Conservation (phyloP, 2,888 invertebrate genomes). For the Bhutanitis thaidina region DNA sequence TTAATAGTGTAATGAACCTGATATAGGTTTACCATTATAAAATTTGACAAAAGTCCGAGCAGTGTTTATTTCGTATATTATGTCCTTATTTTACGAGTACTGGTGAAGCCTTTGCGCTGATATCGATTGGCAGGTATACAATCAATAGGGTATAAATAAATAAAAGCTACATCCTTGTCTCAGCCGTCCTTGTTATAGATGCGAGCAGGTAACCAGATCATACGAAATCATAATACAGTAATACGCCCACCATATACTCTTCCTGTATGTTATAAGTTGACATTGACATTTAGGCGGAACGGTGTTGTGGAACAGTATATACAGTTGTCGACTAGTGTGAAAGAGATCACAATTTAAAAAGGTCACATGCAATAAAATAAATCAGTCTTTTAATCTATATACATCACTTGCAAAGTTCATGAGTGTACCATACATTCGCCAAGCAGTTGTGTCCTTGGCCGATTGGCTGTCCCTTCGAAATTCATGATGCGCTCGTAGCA, state of each 20-base stretch:
- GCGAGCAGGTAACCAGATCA: conserved; percentile 35
- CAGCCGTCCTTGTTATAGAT: conserved; percentile 52
- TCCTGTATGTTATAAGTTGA: conserved; percentile 56
- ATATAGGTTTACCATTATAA: no score
- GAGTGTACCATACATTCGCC: conserved; percentile 45
- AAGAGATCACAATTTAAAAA: conserved; percentile 34
- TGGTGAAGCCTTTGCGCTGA: conserved; percentile 11
- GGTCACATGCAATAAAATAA: conserved; percentile 42
- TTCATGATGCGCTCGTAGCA: conserved; percentile 33
- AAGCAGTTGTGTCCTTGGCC: conserved; percentile 54
- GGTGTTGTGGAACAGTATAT: conserved; percentile 29
- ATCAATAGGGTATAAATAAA: no score
- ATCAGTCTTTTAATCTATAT: conserved; percentile 36
- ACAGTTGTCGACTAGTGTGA: conserved; percentile 39
- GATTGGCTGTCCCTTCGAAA: conserved; percentile 52
- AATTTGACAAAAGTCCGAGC: no score
- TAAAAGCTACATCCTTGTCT: conserved; percentile 24
- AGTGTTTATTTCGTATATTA: no score
- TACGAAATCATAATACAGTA: conserved; percentile 32
- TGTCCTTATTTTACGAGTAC: background rate
- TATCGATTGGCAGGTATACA: conserved; percentile 5
- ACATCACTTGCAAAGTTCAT: conserved; percentile 45
- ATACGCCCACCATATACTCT: conserved; percentile 53
- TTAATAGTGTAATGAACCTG: no score
- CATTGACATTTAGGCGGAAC: conserved; percentile 66